phyloP scores from a whole-genome alignment of 2,888 invertebrate species.

The Allolobophora icterica region DNA sequence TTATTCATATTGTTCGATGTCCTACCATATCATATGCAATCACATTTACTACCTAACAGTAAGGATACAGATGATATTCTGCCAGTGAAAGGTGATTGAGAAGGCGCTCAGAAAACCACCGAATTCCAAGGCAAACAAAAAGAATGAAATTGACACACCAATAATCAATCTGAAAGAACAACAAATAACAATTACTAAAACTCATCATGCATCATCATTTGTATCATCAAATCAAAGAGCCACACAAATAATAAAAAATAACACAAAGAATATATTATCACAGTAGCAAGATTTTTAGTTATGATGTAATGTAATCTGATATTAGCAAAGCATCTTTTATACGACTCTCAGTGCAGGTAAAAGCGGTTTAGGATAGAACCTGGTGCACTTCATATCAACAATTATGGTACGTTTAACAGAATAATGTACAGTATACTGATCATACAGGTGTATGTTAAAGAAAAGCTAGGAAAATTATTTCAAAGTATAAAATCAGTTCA shows the following conservation, averaged over 20 bases:
- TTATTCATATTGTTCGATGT: neutral
- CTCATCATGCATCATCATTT: neutral
- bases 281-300: neutral
- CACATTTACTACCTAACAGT: neutral
- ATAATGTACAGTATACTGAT: neutral
- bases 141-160: slow-evolving; percentile 30
- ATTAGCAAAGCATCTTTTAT: neutral
- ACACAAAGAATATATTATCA: neutral
- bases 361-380: neutral
- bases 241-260: neutral
- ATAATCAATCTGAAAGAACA: slow-evolving; percentile 30
- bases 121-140: slow-evolving; percentile 31
- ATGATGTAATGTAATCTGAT: neutral
- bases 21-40: neutral
- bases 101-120: slow-evolving; percentile 23
- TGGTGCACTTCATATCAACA: neutral
- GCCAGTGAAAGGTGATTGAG: slow-evolving; percentile 29
- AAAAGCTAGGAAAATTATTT: neutral
- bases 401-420: neutral
- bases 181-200: neutral
- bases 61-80: slow-evolving; percentile 36
- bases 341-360: neutral
- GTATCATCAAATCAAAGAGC: neutral
- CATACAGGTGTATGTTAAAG: neutral
- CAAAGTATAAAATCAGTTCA: neutral